Conservation (phyloP, 2,888 invertebrate species). For the Esperia sulphurella region DNA sequence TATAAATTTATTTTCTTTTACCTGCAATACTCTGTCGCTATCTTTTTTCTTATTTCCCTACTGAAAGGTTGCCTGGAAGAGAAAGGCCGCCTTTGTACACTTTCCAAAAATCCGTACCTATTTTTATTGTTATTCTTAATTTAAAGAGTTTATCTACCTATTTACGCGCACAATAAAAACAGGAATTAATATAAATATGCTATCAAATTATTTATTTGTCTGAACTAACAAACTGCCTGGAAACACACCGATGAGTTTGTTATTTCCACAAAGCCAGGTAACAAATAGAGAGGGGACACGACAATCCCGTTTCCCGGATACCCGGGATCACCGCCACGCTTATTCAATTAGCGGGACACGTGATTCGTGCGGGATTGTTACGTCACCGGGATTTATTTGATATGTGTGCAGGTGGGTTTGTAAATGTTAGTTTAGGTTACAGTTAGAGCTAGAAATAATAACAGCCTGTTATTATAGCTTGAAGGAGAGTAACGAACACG, state of each 20-base stretch:
- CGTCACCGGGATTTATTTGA: conserved; percentile 39
- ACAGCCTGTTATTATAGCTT: no score
- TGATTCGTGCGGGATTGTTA: conserved; percentile 35
- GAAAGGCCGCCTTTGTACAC: no score
- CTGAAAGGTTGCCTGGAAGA: no score
- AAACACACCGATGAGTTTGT: neutral
- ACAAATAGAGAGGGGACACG: conserved; percentile 7
- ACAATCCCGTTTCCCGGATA: conserved; percentile 4
- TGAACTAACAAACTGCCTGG: neutral
- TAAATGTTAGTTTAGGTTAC: neutral
- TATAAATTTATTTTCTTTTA: no score
- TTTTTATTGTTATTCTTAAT: no score
- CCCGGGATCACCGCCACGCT: conserved; percentile 33
- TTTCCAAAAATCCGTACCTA: no score
- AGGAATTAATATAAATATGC: no score
- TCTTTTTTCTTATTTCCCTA: no score
- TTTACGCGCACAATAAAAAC: no score
- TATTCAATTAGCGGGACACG: conserved; percentile 43
- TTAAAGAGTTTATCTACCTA: no score
- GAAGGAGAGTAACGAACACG: no score
- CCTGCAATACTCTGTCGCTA: no score
- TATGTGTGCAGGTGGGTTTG: conserved; percentile 21
- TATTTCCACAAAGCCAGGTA: conserved; percentile 9
- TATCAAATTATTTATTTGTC: neutral
- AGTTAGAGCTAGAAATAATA: neutral